Percentiles rank a stretch among this genome's conserved stretches.
Evolutionary conservation across 92 coral and sea anemone species (phyloP).

Genomic region (Palythoa grandiflora): DNA sequence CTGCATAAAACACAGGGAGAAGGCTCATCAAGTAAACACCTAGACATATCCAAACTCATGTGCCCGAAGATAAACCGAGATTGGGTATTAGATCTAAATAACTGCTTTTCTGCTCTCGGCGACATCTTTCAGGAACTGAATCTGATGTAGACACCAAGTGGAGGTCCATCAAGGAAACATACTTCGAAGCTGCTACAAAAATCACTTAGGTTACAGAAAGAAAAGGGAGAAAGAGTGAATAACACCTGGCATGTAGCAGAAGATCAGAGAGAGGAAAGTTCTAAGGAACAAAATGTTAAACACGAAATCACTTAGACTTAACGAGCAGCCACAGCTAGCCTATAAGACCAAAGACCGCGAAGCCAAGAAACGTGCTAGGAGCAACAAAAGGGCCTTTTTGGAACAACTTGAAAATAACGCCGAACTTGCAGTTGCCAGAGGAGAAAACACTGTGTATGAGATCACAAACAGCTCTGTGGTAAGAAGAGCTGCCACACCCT

Average conservation of each 20-base stretch:
- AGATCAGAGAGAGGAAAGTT: neutral
- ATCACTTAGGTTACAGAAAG: neutral
- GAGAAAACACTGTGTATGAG: too few species aligned
- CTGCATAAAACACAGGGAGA: neutral
- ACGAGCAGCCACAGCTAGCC: neutral
- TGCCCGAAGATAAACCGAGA: neutral
- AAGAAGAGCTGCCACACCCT: too few species aligned
- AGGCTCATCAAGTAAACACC: neutral
- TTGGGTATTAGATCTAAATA: neutral
- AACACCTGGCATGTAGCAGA: neutral
- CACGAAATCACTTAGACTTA: neutral
- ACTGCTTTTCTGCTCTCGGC: neutral
- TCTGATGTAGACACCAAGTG: neutral
- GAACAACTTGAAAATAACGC: neutral
- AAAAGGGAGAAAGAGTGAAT: neutral
- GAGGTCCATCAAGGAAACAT: neutral
- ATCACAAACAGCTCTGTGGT: too few species aligned
- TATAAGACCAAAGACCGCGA: conserved; percentile 4
- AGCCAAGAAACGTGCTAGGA: neutral
- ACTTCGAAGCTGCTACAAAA: neutral
- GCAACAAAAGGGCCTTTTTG: neutral
- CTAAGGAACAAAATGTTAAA: neutral
- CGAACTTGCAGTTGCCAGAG: too few species aligned
- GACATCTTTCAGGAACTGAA: neutral
- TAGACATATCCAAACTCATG: neutral